Evolutionary conservation across 2,797 vertebrate species (phyloP).

Genomic region (Pampus argenteus): DNA sequence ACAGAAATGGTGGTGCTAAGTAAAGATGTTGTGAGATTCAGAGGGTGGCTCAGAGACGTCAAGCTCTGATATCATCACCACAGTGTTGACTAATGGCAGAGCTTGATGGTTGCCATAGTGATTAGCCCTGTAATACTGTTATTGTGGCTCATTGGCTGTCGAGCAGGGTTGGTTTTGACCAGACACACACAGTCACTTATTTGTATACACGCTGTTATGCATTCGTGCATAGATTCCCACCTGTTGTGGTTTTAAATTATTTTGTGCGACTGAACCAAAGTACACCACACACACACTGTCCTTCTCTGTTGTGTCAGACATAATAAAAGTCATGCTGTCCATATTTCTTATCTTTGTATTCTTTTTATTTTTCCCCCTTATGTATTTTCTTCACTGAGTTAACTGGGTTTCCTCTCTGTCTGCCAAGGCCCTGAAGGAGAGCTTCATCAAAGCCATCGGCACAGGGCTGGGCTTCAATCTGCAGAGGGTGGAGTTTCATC

Average conservation of each 20-base stretch:
- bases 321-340: background rate
- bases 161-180: constrained; percentile 60
- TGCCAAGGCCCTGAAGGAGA: constrained; percentile 93
- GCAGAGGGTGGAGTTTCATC: constrained; percentile 93
- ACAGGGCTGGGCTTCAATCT: constrained; percentile 94
- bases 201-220: constrained; percentile 34
- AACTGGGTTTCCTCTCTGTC: constrained; percentile 32
- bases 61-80: constrained; percentile 77
- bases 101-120: constrained; percentile 77
- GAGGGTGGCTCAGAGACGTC: constrained; percentile 76
- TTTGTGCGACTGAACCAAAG: constrained; percentile 22
- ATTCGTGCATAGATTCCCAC: constrained; percentile 58
- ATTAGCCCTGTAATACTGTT: constrained; percentile 77
- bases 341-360: too few species aligned
- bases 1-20: constrained; percentile 60
- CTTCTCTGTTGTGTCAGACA: constrained; percentile 17
- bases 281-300: constrained; percentile 8
- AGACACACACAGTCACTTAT: constrained; percentile 37
- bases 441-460: constrained; percentile 96
- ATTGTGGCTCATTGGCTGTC: constrained; percentile 74
- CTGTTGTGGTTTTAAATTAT: constrained; percentile 47
- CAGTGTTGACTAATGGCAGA: constrained; percentile 79
- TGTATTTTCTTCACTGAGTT: constrained; percentile 16
- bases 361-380: background rate
- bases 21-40: constrained; percentile 74